Evolutionary conservation across 2,113 vertebrate species (phyloP), one percentile per base, ranked within the genome.

Genomic region (Spea bombifrons): DNA sequence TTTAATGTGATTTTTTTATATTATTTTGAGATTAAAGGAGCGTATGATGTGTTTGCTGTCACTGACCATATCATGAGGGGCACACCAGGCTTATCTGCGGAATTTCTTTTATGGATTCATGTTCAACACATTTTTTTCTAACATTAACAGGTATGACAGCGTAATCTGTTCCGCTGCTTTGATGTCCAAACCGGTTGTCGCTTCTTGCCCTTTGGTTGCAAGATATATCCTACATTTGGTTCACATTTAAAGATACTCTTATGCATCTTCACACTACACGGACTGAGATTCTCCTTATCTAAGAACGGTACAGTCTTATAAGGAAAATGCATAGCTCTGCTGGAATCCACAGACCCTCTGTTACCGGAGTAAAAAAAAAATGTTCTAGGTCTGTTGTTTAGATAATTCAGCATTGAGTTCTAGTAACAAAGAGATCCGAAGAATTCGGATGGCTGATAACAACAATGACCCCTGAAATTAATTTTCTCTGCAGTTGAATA

Each of bases 81-180:
- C 30, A 30, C 30, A 30, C 30, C 30, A 30, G 30, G 30, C 30
- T 30, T 30, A 30, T 30, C 30, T 30, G 30, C 2, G 30, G 30
- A 30, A 30, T 30, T 30, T 30, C 30, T 30, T 30, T 30, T 30
- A 30, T 30, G 30, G 30, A 30, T 75, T 66, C 52, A 46, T 75
- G 59, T 75, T 75, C 61, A n/a, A 48, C 61, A 50, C 63, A 75
- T 75, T 75, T 75, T 30, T 30, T 30, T 30, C 30, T 75, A 52
- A 75, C 30, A 75, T 48, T 75, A 53, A 65, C 48, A 13, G 52
- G 64, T 66, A 75, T 75, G 47, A 46, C 47, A 66, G 73, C 12
- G 43, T 66, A 48, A 75, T 75, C 47, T 66, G 73, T 6, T 66
- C 64, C 61, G 43, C 50, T 52, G 17, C 73, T 75, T 75, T 75